Base-by-base conservation (phyloP, 2,113 vertebrate genomes). In the Perognathus longimembris region DNA sequence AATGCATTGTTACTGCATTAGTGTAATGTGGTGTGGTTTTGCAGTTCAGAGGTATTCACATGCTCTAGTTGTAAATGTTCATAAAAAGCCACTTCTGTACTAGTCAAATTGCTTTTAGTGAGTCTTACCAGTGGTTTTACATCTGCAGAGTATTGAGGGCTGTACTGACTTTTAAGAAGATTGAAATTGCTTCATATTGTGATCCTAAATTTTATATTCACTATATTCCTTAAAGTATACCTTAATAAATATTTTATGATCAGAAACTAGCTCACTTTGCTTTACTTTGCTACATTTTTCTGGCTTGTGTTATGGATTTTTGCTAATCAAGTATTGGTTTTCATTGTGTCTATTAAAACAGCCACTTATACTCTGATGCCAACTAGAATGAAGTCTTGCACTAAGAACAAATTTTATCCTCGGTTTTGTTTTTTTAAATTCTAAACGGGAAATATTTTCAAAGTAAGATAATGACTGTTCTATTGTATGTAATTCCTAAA, bases 181-280 rank as follows among this genome's bases (percentile, higher is more conserved):
- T 98, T 98, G 98, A 98, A 98, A 98, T 98, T 77, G 98, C 99
- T 99, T 99, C 98, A 98, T 99, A 98, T 99, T 99, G 99, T 99
- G 99, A 99, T 98, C 98, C 98, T 98, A 99, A 98, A 99, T 99
- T 99, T 99, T 99, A 99, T 99, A 99, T 99, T 99, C 99, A 99
- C 98, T 99, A 99, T 99, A 99, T 98, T 97, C 98, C 98, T 98
- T 98, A 97, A 98, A 99, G 98, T 99, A 99, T 99, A 99, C 98
- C 98, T 98, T 99, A 99, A 99, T 99, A 99, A 99, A 99, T 99
- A 99, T 99, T 99, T 99, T 98, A 98, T 99, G 99, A 99, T 99
- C 98, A 98, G 98, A 98, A 97, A 96, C 95, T 81, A 93, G 74
- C 70, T 96, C 96, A 81, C 97, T 95, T 93, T 97, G 93, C 95